Conservation (phyloP, 2,888 invertebrate genomes). For the Drosophila antonietae region DNA sequence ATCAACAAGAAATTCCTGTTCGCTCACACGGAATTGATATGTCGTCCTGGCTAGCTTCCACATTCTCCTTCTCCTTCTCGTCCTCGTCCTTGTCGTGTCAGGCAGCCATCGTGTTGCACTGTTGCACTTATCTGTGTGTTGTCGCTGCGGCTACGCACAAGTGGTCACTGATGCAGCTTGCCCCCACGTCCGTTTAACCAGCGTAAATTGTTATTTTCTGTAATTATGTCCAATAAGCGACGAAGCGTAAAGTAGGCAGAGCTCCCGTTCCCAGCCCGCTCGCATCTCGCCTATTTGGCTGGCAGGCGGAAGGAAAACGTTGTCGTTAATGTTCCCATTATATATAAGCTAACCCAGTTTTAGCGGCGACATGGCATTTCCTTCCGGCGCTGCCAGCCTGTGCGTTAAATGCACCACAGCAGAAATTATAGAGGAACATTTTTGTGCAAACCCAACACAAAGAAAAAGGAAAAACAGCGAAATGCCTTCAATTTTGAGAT, state of each 20-base stretch:
- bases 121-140: slow-evolving; percentile 70
- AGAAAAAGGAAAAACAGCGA: slow-evolving; percentile 40
- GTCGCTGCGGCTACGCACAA: slow-evolving; percentile 71
- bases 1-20: slow-evolving; percentile 57
- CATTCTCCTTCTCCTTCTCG: slow-evolving; percentile 43
- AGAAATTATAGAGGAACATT: slow-evolving; percentile 49
- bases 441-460: slow-evolving; percentile 34
- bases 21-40: slow-evolving; percentile 76
- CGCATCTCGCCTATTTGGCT: slow-evolving; percentile 3
- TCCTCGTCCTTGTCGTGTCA: slow-evolving; percentile 11
- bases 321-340: slow-evolving; percentile 77
- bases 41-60: slow-evolving; percentile 44
- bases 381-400: slow-evolving; percentile 53
- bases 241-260: slow-evolving; percentile 58
- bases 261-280: not conserved
- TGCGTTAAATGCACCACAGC: slow-evolving; percentile 68
- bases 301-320: slow-evolving; percentile 66
- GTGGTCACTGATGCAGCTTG: slow-evolving; percentile 49
- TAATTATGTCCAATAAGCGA: slow-evolving; percentile 79
- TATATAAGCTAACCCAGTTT: slow-evolving; percentile 78
- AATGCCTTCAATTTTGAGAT: slow-evolving; percentile 40
- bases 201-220: slow-evolving; percentile 77
- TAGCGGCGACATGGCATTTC: slow-evolving; percentile 77
- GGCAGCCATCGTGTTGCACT: slow-evolving; percentile 47
- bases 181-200: slow-evolving; percentile 23